Base-by-base conservation (phyloP, 2,888 invertebrate genomes). In the Idaea dimidiata region DNA sequence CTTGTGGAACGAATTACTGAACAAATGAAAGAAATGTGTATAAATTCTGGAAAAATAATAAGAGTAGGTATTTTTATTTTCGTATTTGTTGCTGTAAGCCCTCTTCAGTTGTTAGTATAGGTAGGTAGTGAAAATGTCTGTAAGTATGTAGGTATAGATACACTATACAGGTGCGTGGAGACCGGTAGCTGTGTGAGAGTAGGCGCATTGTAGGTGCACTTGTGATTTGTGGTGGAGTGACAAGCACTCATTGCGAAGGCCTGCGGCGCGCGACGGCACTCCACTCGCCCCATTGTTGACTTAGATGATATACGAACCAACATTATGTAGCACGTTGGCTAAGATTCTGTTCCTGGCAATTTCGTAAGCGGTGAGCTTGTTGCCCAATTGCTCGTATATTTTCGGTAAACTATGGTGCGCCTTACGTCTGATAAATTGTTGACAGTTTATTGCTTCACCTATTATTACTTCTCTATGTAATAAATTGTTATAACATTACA, bases 161-260 rank as follows among this genome's bases (percentile, higher is more conserved):
- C n/a, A n/a, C n/a, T n/a, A 24, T 24, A 24, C 24, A 43, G 14
- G 54, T 17, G 54, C 16, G 54, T 55, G 64, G 72, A 64, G 59
- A 65, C 64, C 58, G 61, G 62, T 73, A 69, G 66, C 72, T 74
- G 65, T 72, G 14, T 56, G 63, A 59, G 64, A 62, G 61, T 63
- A 75, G 74, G 75, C 76, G 66, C 62, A 69, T 71, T 69, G 69
- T 72, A 69, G 68, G 65, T 65, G 66, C 75, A 75, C 79, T 83
- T 66, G 73, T 84, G 82, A 85, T 86, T 81, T 83, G 83, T 78
- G 79, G 78, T 63, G 76, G 79, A 86, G 84, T 83, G 84, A 83
- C 83, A 79, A 79, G 80, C 77, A 78, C 84, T 83, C 83, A 78
- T 79, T 78, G 80, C 80, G 70, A 69, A 67, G 66, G 74, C 76